Evolutionary conservation across 2,888 invertebrate species (phyloP), one percentile per base, ranked within the genome.

Genomic region (Glaucopsyche alexis): DNA sequence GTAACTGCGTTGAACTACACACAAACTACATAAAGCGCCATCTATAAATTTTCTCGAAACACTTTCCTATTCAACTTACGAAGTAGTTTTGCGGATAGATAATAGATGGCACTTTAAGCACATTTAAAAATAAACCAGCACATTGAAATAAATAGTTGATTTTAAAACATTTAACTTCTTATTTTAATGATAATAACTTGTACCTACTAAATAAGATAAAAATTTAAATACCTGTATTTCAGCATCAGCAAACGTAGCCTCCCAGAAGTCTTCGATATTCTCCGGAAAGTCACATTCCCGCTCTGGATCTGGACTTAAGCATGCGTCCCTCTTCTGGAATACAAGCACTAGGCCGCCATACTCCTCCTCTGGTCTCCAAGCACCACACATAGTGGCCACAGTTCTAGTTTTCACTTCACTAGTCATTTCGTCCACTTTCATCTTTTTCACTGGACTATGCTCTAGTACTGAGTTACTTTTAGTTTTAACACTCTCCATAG

Each of bases 191-290:
- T 29, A 42, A 42, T 4, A 19, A 47, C 55, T 19, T 19, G 9
- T 2, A 11, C 11, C 5, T 55, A 2, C 0, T 16, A 11, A n/a
- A n/a, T 11, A 55, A 11, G 7, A 14, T 2, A 40, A 29, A 11
- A 38, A 73, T 66, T 38, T 69, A 75, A 74, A 73, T 75, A 91
- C 92, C 92, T 92, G 85, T 78, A 81, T 81, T 82, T 86, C 82
- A 79, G 73, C 78, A 81, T 74, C 75, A 5, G 80, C 77, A 69
- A 85, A 78, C 60, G 81, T 83, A 74, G 84, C 90, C 80, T 87
- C 87, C 93, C 93, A 93, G 76, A 93, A 90, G 77, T 93, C 93
- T 79, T 90, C 81, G 65, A 93, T 87, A 76, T 93, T 93, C 87
- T 93, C 93, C 60, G 93, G 91, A 80, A 81, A 88, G 76, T 93